Conservation (phyloP, 1,140 invertebrate species). For the Formica selysi region DNA sequence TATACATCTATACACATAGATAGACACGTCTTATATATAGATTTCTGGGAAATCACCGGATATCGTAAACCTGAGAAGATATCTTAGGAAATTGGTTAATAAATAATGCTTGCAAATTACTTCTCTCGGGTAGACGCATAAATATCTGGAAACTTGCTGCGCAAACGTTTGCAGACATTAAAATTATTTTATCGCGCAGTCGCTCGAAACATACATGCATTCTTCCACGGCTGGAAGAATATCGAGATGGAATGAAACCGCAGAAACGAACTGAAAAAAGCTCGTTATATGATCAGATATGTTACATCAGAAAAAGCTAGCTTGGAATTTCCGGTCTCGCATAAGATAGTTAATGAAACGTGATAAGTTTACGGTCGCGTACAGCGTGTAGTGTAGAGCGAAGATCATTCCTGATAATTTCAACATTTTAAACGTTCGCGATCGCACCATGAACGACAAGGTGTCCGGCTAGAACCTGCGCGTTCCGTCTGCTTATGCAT, state of each 20-base stretch:
- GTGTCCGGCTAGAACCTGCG: neutral
- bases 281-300: conserved; percentile 15
- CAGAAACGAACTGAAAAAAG: conserved; percentile 4
- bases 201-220: neutral
- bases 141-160: conserved; percentile 11
- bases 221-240: neutral
- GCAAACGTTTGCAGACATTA: conserved; percentile 1
- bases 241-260: neutral
- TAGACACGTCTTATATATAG: too few species aligned
- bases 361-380: neutral
- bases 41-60: neutral
- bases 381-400: neutral
- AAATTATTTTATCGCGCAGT: conserved; percentile 34
- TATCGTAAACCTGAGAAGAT: neutral
- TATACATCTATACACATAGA: too few species aligned
- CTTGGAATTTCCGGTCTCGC: conserved; percentile 21
- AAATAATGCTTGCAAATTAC: conserved; percentile 49
- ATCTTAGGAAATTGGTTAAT: conserved; percentile 35
- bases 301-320: neutral
- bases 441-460: neutral
- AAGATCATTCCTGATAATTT: neutral
- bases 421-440: neutral
- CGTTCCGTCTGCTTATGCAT: neutral
- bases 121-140: conserved; percentile 28
- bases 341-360: neutral